phyloP scores from a whole-genome alignment of 1,140 invertebrate species.

The Glossosoma conforme region DNA sequence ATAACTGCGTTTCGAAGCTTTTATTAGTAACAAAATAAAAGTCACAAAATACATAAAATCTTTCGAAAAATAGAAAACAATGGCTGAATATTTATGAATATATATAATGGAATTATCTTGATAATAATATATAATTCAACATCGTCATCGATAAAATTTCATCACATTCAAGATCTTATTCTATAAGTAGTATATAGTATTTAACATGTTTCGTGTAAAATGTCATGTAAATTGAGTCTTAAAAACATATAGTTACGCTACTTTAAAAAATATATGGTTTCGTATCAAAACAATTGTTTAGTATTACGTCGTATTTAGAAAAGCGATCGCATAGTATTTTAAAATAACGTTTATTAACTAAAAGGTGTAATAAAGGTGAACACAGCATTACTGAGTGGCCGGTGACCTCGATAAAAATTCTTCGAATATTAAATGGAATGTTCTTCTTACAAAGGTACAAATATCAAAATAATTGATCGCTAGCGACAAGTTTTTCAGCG shows the following conservation, averaged over 20 bases:
- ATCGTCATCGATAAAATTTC: neutral
- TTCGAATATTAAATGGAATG: too few species aligned
- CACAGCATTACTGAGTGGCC: too few species aligned
- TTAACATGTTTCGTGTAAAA: neutral
- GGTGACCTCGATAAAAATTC: too few species aligned
- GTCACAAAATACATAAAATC: constrained; percentile 15
- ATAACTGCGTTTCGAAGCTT: constrained; percentile 14
- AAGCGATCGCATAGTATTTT: too few species aligned
- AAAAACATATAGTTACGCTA: neutral
- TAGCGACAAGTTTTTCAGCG: too few species aligned
- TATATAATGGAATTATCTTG: neutral
- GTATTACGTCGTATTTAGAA: too few species aligned
- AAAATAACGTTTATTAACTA: too few species aligned
- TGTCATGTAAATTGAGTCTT: neutral
- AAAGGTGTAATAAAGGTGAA: too few species aligned
- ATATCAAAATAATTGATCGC: too few species aligned
- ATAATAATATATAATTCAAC: neutral
- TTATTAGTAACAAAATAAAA: constrained; percentile 26
- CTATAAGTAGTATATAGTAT: neutral
- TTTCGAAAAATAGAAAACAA: constrained; percentile 21
- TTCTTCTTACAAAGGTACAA: too few species aligned
- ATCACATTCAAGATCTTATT: neutral
- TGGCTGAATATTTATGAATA: neutral
- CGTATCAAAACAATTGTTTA: too few species aligned
- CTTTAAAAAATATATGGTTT: too few species aligned